Base-by-base conservation (phyloP, 2,113 vertebrate species). In the Lagopus muta region DNA sequence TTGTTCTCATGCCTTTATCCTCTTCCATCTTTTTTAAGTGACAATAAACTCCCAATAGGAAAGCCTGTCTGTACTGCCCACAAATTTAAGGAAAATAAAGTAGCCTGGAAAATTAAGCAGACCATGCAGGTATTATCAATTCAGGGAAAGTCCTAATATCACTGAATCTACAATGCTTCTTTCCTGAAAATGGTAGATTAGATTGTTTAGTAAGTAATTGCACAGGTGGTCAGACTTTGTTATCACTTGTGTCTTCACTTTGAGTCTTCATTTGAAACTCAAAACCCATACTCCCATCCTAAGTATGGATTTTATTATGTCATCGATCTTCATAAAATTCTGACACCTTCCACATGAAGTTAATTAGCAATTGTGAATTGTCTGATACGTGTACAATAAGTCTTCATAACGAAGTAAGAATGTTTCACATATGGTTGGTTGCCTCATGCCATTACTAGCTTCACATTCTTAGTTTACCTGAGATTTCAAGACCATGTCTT, bases 251-350 rank as follows among this genome's bases (percentile, higher is more conserved):
- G 55, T 80, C 72, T 58, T 19, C 30, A 19, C 32, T 58, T 16
- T 58, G 30, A 58, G 55, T 21, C 32, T 58, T n/a, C 67, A 25
- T 76, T 92, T 7, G 8, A 88, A 60, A 66, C 62, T 57, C 71
- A 85, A 58, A 94, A 91, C 75, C 8, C 17, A 65, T 40, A 40
- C 61, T 89, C 38, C 22, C 71, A 69, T 79, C 25, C 54, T 61
- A 76, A 79, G 52, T 38, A 89, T 1, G 0, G 64, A 74, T 89
- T 91, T 94, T 89, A 91, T 89, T 84, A 62, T 82, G 45, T 50
- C 92, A 94, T 88, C 88, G 75, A 80, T 95, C 90, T 91, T 89
- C 71, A 92, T 88, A 92, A 94, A 89, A 91, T 73, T 71, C 47
- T 85, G 85, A 42, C 85, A 73, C 62, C 36, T 95, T 96, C 64